These are phyloP conservation scores for Brachionus koreanus DNA, from an alignment of 1,140 invertebrate genomes.

Conservation along the genomic window DNA sequence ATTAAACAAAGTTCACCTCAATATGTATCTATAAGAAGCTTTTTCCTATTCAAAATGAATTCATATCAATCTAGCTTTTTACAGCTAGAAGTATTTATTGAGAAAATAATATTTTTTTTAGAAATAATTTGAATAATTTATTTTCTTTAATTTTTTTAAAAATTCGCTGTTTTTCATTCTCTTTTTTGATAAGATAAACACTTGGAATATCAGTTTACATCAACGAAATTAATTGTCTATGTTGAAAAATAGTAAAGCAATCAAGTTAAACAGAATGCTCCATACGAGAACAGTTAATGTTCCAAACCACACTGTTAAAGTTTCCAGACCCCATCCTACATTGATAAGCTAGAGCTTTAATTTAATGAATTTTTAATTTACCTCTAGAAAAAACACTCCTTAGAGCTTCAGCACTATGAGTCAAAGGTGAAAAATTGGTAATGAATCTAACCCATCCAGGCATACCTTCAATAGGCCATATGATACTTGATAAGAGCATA, in stretches of 20 bases:
- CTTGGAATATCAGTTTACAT: not conserved
- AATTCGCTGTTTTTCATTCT: not conserved
- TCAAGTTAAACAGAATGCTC: conserved; percentile 23
- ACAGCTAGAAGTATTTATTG: conserved; percentile 1
- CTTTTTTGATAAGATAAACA: not conserved
- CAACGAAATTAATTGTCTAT: not conserved
- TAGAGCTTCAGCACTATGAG: conserved; percentile 81
- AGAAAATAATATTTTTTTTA: not conserved
- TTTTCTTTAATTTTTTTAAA: conserved; percentile 4
- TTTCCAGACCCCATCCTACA: conserved; percentile 13
- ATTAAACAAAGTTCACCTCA: not conserved
- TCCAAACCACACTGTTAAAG: conserved; percentile 27
- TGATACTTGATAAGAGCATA: conserved; percentile 73
- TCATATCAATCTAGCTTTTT: conserved; percentile 12
- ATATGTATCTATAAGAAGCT: not conserved
- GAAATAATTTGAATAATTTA: conserved; percentile 40
- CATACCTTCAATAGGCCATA: conserved; percentile 91
- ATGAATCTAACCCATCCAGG: conserved; percentile 75
- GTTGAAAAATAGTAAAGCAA: conserved; percentile 33
- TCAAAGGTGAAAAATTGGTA: conserved; percentile 77
- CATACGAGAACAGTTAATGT: conserved; percentile 3
- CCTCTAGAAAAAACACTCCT: conserved; percentile 81
- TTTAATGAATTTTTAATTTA: conserved; percentile 41
- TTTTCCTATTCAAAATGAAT: not conserved
- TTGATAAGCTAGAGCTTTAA: not conserved